Base-by-base conservation (phyloP, 2,797 vertebrate genomes). In the Coluber constrictor region DNA sequence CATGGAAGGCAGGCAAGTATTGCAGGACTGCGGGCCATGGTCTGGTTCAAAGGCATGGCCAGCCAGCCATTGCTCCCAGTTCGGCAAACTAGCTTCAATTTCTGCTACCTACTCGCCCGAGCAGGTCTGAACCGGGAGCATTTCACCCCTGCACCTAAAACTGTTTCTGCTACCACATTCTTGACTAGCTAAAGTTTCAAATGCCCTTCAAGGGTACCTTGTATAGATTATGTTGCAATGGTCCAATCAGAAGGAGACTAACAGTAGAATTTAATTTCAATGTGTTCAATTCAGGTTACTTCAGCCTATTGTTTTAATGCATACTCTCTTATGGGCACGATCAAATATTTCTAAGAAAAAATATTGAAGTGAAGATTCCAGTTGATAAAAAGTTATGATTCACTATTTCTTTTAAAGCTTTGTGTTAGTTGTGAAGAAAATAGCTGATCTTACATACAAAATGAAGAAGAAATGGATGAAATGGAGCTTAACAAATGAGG, bases 401-500 rank as follows among this genome's bases (percentile, higher is more conserved):
- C 29, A 6, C 32, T 61, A 87, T 56, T 47, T 66, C 89, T 90
- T 70, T 95, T 93, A 4, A 92, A 98, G 98, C 97, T 96, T 95
- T 98, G 97, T 93, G 93, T 97, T 95, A 98, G 97, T 96, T 98
- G 98, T 95, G 97, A 96, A 93, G 96, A 96, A 93, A 92, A 95
- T 37, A 98, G 97, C n/a, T 92, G 92, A 7, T 95, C 97, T 13
- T 96, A 96, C 5, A 63, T 95, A 0, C 96, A 96, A 0, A 96
- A 97, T 0, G 98, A 98, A 86, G 98, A 98, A 18, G 97, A 98
- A 89, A 92, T 98, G 32, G 97, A 98, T 11, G 96, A 98, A 88
- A 97, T 98, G 97, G 98, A 98, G 93, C 97, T 98, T 94, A 96
- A 97, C 5, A 98, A 98, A 94, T 97, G 95, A 97, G 97, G 57